phyloP scores from a whole-genome alignment of 2,888 invertebrate genomes.

The Esperia sulphurella region DNA sequence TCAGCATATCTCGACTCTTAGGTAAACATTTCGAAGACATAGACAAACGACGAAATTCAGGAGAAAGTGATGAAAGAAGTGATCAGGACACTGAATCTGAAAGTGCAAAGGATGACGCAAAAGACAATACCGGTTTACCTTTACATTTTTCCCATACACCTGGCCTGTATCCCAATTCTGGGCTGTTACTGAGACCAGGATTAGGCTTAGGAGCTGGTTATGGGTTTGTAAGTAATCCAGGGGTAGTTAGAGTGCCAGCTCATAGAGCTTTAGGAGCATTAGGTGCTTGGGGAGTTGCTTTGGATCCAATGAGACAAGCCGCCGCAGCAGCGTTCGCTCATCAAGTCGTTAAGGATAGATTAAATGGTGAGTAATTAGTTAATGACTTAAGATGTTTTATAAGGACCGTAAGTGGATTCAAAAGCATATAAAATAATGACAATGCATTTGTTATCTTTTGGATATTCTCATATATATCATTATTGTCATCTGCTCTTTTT shows the following conservation, averaged over 20 bases:
- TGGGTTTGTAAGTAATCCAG: slow-evolving; percentile 82
- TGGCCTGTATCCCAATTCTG: slow-evolving; percentile 61
- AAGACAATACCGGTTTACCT: slow-evolving; percentile 53
- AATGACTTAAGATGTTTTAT: not conserved
- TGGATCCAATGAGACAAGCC: slow-evolving; percentile 82
- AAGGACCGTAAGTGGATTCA: too few species aligned
- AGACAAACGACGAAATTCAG: slow-evolving; percentile 70
- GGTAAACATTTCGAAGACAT: slow-evolving; percentile 87
- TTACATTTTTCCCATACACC: slow-evolving; percentile 66
- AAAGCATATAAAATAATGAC: too few species aligned
- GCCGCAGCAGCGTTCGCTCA: slow-evolving; percentile 87
- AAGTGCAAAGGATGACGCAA: slow-evolving; percentile 67
- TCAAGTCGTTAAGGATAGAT: slow-evolving; percentile 89
- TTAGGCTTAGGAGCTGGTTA: slow-evolving; percentile 73
- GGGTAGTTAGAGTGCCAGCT: slow-evolving; percentile 90
- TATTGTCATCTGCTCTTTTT: too few species aligned
- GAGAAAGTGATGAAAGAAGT: slow-evolving; percentile 74
- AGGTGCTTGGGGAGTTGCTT: slow-evolving; percentile 79
- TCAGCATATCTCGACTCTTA: slow-evolving; percentile 89
- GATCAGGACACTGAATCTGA: slow-evolving; percentile 74
- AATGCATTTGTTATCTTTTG: too few species aligned
- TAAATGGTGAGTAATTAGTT: slow-evolving; percentile 83
- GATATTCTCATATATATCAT: too few species aligned
- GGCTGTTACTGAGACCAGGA: slow-evolving; percentile 62
- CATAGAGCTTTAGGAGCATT: slow-evolving; percentile 81